Percentiles rank a stretch among this genome's conserved stretches.
Conservation (phyloP, 2,797 vertebrate species). For the Hippopotamyrus pictus region DNA sequence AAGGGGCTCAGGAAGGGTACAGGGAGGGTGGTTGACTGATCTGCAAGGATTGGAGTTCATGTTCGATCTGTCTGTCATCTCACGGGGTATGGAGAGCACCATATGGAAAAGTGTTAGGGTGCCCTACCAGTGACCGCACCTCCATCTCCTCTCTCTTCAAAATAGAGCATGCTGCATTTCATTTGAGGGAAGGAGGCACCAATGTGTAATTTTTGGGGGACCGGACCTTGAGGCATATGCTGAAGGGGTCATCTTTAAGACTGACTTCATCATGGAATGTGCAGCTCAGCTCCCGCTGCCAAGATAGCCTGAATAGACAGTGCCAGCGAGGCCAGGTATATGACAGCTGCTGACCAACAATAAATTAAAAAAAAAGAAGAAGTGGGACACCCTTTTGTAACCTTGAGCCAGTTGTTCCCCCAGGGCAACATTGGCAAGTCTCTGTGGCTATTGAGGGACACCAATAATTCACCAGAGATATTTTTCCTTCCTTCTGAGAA, state of each 20-base stretch:
- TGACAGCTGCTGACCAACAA: slow-evolving; percentile 70
- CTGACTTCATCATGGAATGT: slow-evolving; percentile 68
- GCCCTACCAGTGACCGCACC: background rate
- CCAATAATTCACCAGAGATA: slow-evolving; percentile 41
- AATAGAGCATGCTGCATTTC: background rate
- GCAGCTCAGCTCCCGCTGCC: slow-evolving; percentile 62
- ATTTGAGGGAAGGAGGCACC: background rate
- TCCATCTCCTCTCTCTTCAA: background rate
- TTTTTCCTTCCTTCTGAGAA: slow-evolving; percentile 53
- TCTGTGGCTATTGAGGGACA: slow-evolving; percentile 45
- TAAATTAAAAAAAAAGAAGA: slow-evolving; percentile 65
- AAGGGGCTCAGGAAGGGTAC: slow-evolving; percentile 34
- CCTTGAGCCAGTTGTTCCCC: slow-evolving; percentile 67
- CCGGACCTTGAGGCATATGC: slow-evolving; percentile 49
- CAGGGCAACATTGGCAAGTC: slow-evolving; percentile 49
- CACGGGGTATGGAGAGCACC: background rate
- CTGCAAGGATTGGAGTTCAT: slow-evolving; percentile 43
- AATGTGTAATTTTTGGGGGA: background rate
- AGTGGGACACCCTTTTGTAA: slow-evolving; percentile 61
- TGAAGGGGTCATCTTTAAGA: slow-evolving; percentile 72
- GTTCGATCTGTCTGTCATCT: slow-evolving; percentile 14
- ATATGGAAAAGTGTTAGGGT: background rate
- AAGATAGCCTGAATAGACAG: slow-evolving; percentile 65
- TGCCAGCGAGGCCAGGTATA: slow-evolving; percentile 65
- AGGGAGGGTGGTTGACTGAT: slow-evolving; percentile 38